These are phyloP conservation scores for Pseudachorutes palmiensis DNA, from an alignment of 1,140 invertebrate species.

Conservation along the genomic window DNA sequence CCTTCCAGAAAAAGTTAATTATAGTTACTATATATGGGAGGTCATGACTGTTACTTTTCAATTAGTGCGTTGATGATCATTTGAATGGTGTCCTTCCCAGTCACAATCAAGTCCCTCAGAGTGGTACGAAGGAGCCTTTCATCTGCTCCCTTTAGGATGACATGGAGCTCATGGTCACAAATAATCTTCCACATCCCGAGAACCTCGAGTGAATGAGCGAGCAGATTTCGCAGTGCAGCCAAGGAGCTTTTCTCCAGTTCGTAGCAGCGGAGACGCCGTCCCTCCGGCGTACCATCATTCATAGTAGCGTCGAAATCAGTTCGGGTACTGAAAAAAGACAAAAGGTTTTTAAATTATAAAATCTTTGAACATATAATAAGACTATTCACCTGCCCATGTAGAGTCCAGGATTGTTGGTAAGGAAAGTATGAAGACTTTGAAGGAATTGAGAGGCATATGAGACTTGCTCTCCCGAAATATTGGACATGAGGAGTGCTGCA, in stretches of 20 bases:
- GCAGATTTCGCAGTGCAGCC: constrained; percentile 64
- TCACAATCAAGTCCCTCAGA: constrained; percentile 73
- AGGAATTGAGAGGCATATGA: constrained; percentile 32
- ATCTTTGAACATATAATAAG: not conserved
- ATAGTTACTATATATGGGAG: constrained; percentile 4
- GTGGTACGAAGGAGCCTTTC: constrained; percentile 54
- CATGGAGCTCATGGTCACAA: constrained; percentile 84
- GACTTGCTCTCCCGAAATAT: constrained; percentile 31
- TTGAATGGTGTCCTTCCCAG: constrained; percentile 72
- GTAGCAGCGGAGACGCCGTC: not conserved
- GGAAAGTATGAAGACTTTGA: constrained; percentile 27
- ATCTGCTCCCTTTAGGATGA: constrained; percentile 59
- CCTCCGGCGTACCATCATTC: not conserved
- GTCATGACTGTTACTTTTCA: constrained; percentile 47
- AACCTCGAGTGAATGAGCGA: constrained; percentile 76
- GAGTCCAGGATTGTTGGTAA: constrained; percentile 31
- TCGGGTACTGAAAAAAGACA: not conserved
- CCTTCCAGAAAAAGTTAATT: constrained; percentile 42
- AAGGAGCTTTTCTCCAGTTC: constrained; percentile 59
- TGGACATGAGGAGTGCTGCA: constrained; percentile 33
- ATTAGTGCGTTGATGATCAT: constrained; percentile 65
- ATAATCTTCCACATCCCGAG: constrained; percentile 88
- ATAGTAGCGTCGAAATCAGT: not conserved
- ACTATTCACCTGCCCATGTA: constrained; percentile 26
- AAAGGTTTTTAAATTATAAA: not conserved